These are phyloP conservation scores for Dallia pectoralis DNA, from an alignment of 2,797 vertebrate genomes.

Conservation along the genomic window DNA sequence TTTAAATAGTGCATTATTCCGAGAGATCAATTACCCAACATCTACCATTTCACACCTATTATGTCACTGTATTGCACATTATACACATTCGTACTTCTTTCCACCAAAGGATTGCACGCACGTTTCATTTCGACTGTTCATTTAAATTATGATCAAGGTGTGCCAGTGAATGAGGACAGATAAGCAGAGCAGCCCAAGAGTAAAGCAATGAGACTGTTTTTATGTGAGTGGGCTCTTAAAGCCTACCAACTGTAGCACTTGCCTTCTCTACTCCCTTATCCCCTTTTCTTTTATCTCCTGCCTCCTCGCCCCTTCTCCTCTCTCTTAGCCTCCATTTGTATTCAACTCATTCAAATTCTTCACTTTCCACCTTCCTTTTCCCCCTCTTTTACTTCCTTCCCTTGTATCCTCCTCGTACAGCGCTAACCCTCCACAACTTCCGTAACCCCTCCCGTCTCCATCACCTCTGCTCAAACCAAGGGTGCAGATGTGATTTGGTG, in stretches of 20 bases:
- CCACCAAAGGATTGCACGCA: background rate
- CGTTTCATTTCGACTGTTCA: background rate
- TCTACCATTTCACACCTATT: background rate
- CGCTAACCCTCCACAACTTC: background rate
- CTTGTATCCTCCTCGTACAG: background rate
- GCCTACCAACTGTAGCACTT: slow-evolving; percentile 64
- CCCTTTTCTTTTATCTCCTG: background rate
- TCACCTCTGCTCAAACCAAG: slow-evolving; percentile 1
- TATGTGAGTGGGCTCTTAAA: slow-evolving; percentile 71
- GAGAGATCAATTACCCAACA: background rate
- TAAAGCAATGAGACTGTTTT: slow-evolving; percentile 56
- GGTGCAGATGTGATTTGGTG: slow-evolving; percentile 72
- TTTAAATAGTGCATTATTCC: background rate
- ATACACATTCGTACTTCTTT: slow-evolving; percentile 6
- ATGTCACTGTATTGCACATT: background rate
- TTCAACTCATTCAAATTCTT: no score
- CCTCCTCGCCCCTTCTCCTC: background rate
- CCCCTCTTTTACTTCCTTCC: background rate
- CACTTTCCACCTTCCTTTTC: background rate
- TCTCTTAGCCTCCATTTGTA: no score
- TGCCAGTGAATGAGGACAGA: background rate
- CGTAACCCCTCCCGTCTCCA: background rate
- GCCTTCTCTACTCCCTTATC: background rate
- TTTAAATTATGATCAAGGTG: background rate
- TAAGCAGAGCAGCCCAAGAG: background rate